Conservation (phyloP, 1,140 invertebrate genomes). For the Dreissena polymorpha region DNA sequence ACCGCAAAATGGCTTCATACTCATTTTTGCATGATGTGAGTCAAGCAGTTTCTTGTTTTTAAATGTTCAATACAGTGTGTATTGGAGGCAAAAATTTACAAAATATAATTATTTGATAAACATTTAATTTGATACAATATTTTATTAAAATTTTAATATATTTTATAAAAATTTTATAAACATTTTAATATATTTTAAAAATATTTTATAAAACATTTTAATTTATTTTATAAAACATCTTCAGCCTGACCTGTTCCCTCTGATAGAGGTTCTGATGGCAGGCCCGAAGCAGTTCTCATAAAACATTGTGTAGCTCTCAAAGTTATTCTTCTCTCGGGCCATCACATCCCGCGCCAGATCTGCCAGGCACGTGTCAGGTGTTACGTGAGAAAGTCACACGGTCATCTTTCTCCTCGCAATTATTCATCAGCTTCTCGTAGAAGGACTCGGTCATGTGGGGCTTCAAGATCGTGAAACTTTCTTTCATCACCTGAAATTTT, state of each 20-base stretch:
- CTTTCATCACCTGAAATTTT: slow-evolving; percentile 77
- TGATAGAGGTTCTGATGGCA: slow-evolving; percentile 77
- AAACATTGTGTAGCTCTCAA: slow-evolving; percentile 79
- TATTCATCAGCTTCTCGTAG: slow-evolving; percentile 67
- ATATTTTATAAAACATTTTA: no score
- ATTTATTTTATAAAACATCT: no score
- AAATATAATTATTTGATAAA: no score
- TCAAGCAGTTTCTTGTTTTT: no score
- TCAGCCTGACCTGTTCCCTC: slow-evolving; percentile 71
- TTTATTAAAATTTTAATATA: no score
- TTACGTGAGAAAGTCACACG: slow-evolving; percentile 64
- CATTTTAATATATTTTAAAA: no score
- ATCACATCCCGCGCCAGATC: slow-evolving; percentile 72
- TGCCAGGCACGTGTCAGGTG: slow-evolving; percentile 72
- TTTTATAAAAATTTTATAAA: no score
- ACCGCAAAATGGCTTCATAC: no score
- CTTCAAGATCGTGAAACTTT: slow-evolving; percentile 76
- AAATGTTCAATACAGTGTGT: no score
- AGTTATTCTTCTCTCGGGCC: slow-evolving; percentile 75
- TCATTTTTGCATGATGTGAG: no score
- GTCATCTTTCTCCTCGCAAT: slow-evolving; percentile 63
- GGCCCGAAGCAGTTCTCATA: slow-evolving; percentile 77
- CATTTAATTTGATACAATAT: no score
- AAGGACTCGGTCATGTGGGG: slow-evolving; percentile 77
- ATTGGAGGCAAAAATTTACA: no score